phyloP scores from a whole-genome alignment of 2,797 vertebrate species.

The Crypturellus tataupa region DNA sequence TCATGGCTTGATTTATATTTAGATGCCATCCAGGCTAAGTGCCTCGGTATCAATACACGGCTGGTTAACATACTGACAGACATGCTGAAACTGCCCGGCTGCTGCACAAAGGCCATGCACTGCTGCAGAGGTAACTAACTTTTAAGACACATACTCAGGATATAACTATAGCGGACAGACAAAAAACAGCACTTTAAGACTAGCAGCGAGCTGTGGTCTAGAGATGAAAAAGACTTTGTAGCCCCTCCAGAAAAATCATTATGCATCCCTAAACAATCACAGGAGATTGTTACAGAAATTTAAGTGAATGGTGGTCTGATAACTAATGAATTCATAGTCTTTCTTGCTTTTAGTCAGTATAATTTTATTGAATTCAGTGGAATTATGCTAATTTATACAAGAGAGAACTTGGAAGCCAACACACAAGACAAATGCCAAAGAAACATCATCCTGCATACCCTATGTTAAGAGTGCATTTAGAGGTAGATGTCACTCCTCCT shows the following conservation, averaged over 20 bases:
- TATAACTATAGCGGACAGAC: background rate
- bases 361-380: background rate
- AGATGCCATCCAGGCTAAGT: background rate
- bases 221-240: background rate
- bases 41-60: background rate
- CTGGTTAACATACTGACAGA: background rate
- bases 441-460: background rate
- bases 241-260: background rate
- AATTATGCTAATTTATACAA: background rate
- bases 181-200: background rate
- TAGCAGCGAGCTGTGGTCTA: background rate
- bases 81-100: fast-evolving
- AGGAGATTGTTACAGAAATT: background rate
- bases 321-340: background rate
- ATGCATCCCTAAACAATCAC: background rate
- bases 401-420: conserved; percentile 12
- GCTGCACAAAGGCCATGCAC: background rate
- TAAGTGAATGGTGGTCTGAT: background rate
- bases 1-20: conserved; percentile 7
- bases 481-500: conserved; percentile 1
- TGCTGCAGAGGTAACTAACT: background rate
- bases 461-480: background rate
- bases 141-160: background rate
- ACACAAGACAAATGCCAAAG: background rate
- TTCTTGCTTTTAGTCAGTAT: background rate